phyloP scores from a whole-genome alignment of 92 coral and sea anemone species.

The Siderastrea radians region DNA sequence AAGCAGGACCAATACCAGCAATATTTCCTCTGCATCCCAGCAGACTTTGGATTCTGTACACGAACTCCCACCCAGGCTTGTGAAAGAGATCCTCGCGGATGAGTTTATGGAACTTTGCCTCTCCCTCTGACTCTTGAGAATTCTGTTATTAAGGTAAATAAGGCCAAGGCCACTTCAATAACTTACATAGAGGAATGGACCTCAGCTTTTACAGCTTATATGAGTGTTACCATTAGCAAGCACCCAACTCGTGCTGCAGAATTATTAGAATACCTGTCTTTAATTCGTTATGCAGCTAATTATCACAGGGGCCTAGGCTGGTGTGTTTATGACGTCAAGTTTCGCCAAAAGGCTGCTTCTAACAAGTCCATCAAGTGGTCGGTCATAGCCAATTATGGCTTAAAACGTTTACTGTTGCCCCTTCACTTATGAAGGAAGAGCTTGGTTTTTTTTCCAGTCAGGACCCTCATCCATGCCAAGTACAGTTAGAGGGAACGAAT shows the following conservation, averaged over 20 bases:
- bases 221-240: slow-evolving; percentile 27
- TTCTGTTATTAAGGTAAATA: too few species aligned
- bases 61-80: slow-evolving; percentile 32
- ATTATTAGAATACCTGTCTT: slow-evolving; percentile 23
- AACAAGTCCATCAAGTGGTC: slow-evolving; percentile 19
- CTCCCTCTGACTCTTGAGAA: not conserved
- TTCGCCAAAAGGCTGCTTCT: too few species aligned
- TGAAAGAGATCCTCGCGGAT: slow-evolving; percentile 31
- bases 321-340: too few species aligned
- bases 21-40: too few species aligned
- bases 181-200: slow-evolving; percentile 46
- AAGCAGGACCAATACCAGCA: too few species aligned
- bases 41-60: slow-evolving; percentile 44
- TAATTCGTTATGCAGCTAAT: slow-evolving; percentile 66
- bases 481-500: slow-evolving; percentile 25
- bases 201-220: not conserved
- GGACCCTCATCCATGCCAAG: slow-evolving; percentile 57
- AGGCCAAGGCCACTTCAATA: not conserved
- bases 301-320: not conserved
- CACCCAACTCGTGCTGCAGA: slow-evolving; percentile 16
- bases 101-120: not conserved
- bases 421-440: slow-evolving; percentile 44
- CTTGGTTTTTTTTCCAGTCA: slow-evolving; percentile 47
- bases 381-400: slow-evolving; percentile 31
- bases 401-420: slow-evolving; percentile 57